Base-by-base conservation (phyloP, 2,888 invertebrate species). In the Drosophila colorata region DNA sequence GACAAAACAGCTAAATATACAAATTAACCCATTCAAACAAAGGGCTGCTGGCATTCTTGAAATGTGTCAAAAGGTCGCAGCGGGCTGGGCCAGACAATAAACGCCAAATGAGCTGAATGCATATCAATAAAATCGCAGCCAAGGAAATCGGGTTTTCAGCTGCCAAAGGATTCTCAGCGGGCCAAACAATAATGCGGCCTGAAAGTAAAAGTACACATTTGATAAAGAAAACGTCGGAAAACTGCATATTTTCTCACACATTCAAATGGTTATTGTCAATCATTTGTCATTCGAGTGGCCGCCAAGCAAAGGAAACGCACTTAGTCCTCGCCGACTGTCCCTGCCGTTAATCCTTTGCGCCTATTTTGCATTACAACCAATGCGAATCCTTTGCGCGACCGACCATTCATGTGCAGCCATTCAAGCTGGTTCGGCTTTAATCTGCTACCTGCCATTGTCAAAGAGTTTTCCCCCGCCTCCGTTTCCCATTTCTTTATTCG, bases 1-100 rank as follows among this genome's bases (percentile, higher is more conserved):
- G 40, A 28, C 25, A 28, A 41, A 43, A 48, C 71, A 53, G 69
- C 73, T 86, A 89, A 85, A 81, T 82, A 87, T 77, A 89, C 85
- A 86, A 86, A 86, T 86, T 89, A 86, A 86, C 88, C 88, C 89
- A 74, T 82, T 82, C 79, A 71, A 74, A 80, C 79, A 87, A 83
- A 55, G 40, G 63, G 8, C 38, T 49, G 16, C 41, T 20, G 48
- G 57, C 46, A 52, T 65, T 63, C 64, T 75, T 75, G 57, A 65
- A 71, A 80, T 78, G 87, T 84, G 87, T 87, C 73, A 88, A 75
- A 73, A 69, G 76, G 65, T 44, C 43, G 57, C 60, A 67, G 64
- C 25, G 25, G 25, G 1, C 7, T 28, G 25, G 49, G 56, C 31
- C 71, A 71, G 69, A 87, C 82, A 85, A 85, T 69, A 55, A 47